A percentile compares a stretch with the other conserved stretches of the same genome.
Conservation (phyloP, 2,888 invertebrate genomes). For the Drosophila heteroneura region DNA sequence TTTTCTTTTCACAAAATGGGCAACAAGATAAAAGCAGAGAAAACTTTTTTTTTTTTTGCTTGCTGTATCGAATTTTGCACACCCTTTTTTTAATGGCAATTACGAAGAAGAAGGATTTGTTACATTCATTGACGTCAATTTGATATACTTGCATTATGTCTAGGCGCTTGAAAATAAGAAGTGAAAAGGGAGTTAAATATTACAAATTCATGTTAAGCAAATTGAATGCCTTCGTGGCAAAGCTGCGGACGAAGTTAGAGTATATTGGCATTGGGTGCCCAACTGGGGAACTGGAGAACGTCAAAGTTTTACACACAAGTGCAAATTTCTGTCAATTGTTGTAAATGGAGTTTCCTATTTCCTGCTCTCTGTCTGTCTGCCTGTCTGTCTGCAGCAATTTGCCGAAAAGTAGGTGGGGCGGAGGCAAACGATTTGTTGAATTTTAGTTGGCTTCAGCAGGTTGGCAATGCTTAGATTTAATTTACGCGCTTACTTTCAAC, state of each 20-base stretch:
- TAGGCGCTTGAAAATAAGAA: background rate
- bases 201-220: background rate
- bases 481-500: constrained; percentile 48
- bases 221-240: background rate
- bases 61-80: constrained; percentile 42
- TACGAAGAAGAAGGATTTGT: background rate
- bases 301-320: constrained; percentile 71
- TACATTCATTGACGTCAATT: constrained; percentile 39
- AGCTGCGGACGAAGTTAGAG: constrained; percentile 4
- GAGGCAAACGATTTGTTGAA: constrained; percentile 41
- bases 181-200: background rate
- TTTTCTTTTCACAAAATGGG: constrained; percentile 42
- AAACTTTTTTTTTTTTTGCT: constrained; percentile 22
- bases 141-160: constrained; percentile 8
- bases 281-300: constrained; percentile 13
- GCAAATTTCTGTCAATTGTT: constrained; percentile 77
- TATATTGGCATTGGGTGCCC: constrained; percentile 15
- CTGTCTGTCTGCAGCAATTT: constrained; percentile 49
- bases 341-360: constrained; percentile 70
- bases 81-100: constrained; percentile 33
- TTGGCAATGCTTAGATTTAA: constrained; percentile 32
- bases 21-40: constrained; percentile 41
- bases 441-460: constrained; percentile 28
- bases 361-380: constrained; percentile 37
- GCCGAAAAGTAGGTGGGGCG: constrained; percentile 38